phyloP scores from a whole-genome alignment of 2,113 vertebrate genomes.

The Cranoglanis bouderius region DNA sequence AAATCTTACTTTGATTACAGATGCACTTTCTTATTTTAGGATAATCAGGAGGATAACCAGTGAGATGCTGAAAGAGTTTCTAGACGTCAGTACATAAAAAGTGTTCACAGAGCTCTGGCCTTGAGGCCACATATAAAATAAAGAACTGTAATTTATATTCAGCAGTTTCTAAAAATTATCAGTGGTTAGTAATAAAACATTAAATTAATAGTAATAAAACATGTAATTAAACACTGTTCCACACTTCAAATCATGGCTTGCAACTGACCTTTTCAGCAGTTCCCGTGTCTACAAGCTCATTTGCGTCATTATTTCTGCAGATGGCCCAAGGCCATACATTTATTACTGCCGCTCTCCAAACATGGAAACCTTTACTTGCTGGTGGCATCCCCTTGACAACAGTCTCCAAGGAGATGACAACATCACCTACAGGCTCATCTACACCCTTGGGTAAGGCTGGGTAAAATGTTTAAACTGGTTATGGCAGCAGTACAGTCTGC shows the following conservation, averaged over 20 bases:
- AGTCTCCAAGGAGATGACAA: conserved; percentile 50
- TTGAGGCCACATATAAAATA: not conserved
- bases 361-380: conserved; percentile 79
- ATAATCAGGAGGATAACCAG: not conserved
- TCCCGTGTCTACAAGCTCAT: not conserved
- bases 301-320: conserved; percentile 33
- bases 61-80: not conserved
- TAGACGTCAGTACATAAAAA: not conserved
- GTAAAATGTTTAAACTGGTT: not conserved
- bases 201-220: too few relatives aligned
- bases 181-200: not conserved
- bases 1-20: not conserved
- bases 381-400: conserved; percentile 71
- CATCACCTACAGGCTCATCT: conserved; percentile 65
- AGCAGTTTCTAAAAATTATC: not conserved
- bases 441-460: conserved; percentile 66
- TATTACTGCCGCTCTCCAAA: conserved; percentile 73
- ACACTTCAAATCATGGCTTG: not conserved
- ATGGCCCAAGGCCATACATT: conserved; percentile 64
- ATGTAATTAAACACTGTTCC: not conserved
- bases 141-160: not conserved
- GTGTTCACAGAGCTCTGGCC: not conserved
- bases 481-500: not conserved
- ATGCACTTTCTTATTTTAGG: not conserved
- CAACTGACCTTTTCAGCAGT: not conserved